Conservation (phyloP, 2,888 invertebrate species). For the Anaspis maculata region DNA sequence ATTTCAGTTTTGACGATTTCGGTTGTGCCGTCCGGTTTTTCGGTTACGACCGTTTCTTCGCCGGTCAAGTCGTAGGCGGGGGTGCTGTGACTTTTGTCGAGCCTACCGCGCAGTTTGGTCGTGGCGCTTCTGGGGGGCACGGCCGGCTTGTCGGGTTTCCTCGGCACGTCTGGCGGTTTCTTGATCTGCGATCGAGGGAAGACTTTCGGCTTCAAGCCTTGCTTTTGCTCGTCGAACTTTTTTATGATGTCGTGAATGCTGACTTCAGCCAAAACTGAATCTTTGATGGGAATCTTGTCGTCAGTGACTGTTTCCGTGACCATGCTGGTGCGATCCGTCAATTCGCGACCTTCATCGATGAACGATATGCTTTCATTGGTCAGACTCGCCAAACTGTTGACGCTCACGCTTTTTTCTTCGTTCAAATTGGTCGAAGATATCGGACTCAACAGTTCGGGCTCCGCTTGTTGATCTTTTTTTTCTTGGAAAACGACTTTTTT, state of each 20-base stretch:
- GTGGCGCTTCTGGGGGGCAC: conserved; percentile 32
- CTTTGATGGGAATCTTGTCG: conserved; percentile 14
- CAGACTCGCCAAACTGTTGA: conserved; percentile 37
- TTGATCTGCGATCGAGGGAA: conserved; percentile 28
- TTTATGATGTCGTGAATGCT: conserved; percentile 39
- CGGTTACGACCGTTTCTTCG: conserved; percentile 16
- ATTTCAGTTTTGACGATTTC: neutral
- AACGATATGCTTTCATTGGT: conserved; percentile 37
- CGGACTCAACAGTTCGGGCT: conserved; percentile 12
- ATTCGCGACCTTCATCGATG: conserved; percentile 39
- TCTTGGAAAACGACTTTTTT: conserved; percentile 38
- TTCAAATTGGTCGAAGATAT: conserved; percentile 24
- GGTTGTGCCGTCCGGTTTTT: conserved; percentile 1
- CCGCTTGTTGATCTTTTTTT: conserved; percentile 13
- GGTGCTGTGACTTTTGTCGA: conserved; percentile 77
- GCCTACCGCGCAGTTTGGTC: conserved; percentile 44
- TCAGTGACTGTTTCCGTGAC: conserved; percentile 27
- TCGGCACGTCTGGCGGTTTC: conserved; percentile 34
- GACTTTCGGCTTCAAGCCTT: conserved; percentile 27
- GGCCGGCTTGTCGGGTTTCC: conserved; percentile 30
- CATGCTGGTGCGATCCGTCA: conserved; percentile 41
- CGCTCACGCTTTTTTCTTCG: conserved; percentile 38
- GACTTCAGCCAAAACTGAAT: conserved; percentile 34
- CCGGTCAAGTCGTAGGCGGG: conserved; percentile 62
- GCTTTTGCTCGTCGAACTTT: conserved; percentile 34